Percentiles rank a stretch among this genome's conserved stretches.
phyloP scores from a whole-genome alignment of 2,113 vertebrate genomes.

The Actinemys pallida region DNA sequence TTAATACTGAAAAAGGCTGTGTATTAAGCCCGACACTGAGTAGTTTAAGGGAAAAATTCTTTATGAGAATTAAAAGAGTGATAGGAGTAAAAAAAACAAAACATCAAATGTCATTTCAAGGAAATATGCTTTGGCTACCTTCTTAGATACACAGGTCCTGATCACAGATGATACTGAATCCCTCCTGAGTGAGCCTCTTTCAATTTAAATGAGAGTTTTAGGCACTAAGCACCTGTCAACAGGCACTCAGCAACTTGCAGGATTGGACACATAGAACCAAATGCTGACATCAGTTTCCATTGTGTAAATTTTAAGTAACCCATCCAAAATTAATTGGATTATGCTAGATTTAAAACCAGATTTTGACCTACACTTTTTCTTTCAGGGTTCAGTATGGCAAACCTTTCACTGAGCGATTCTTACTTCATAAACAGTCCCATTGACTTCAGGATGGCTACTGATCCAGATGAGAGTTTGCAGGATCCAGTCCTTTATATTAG shows the following conservation, averaged over 20 bases:
- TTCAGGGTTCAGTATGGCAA: neutral
- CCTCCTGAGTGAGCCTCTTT: neutral
- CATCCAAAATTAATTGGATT: neutral
- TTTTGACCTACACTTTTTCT: neutral
- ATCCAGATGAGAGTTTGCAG: neutral
- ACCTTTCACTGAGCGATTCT: neutral
- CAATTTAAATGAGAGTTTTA: constrained; percentile 6
- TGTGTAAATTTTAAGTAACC: neutral
- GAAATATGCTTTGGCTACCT: constrained; percentile 11
- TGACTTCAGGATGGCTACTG: neutral
- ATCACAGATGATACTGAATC: neutral
- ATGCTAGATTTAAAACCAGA: neutral
- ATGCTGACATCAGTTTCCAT: rapidly evolving
- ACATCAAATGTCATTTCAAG: neutral
- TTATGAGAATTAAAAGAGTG: neutral
- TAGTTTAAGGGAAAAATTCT: neutral
- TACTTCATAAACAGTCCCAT: neutral
- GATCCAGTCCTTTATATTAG: neutral
- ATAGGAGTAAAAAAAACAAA: neutral
- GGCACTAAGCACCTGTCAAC: neutral
- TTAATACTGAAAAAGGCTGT: neutral
- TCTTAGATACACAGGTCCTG: constrained; percentile 1
- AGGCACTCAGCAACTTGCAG: neutral
- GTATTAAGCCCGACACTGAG: neutral
- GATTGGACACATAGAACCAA: neutral